Conservation (phyloP, 1,140 invertebrate genomes). For the Halictus rubicundus region DNA sequence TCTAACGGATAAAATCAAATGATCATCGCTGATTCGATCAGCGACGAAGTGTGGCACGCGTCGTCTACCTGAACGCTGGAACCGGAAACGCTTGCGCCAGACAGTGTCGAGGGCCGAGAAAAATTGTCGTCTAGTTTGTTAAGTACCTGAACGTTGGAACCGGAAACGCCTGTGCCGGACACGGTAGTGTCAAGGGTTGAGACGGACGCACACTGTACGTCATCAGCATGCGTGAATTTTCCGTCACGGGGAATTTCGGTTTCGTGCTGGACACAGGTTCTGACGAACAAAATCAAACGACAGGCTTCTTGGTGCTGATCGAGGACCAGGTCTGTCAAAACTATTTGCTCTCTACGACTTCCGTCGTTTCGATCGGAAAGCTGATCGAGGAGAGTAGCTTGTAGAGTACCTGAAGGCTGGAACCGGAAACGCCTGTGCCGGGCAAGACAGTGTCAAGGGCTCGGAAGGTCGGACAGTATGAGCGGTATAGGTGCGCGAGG, state of each 20-base stretch:
- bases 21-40: too few relatives aligned
- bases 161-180: constrained; percentile 85
- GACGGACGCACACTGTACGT: constrained; percentile 74
- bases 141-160: constrained; percentile 77
- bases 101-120: constrained; percentile 81
- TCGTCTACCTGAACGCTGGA: constrained; percentile 72
- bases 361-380: not conserved
- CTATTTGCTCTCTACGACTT: too few relatives aligned
- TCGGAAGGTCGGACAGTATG: constrained; percentile 71
- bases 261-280: constrained; percentile 88
- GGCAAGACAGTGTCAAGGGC: constrained; percentile 84
- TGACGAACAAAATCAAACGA: constrained; percentile 63
- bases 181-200: constrained; percentile 82
- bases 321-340: too few relatives aligned
- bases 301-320: too few relatives aligned
- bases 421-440: constrained; percentile 85
- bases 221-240: constrained; percentile 80
- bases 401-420: constrained; percentile 71
- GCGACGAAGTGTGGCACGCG: not conserved
- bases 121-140: not conserved
- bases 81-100: constrained; percentile 85
- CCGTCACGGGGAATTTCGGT: constrained; percentile 87
- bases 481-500: constrained; percentile 80
- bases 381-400: not conserved
- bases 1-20: constrained; percentile 78